These are phyloP conservation scores for Astur gentilis DNA, from an alignment of 2,113 vertebrate species.

Conservation along the genomic window DNA sequence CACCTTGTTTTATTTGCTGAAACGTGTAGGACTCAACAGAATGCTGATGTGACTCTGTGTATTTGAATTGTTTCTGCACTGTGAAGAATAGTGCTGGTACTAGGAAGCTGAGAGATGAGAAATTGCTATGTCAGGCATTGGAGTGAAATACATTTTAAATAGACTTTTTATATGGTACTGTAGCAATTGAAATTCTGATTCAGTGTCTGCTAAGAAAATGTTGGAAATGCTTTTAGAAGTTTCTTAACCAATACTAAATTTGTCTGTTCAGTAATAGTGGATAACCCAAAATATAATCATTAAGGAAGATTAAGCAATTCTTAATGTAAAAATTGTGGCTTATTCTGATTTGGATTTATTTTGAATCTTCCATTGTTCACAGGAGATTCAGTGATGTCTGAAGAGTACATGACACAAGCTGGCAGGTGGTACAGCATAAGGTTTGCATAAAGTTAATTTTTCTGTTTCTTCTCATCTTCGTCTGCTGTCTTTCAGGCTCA, in stretches of 20 bases:
- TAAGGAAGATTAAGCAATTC: neutral
- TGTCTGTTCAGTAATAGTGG: neutral
- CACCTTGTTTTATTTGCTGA: slow-evolving; percentile 29
- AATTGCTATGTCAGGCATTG: slow-evolving; percentile 37
- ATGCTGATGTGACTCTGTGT: neutral
- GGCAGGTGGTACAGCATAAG: neutral
- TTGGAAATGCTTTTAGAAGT: slow-evolving; percentile 4
- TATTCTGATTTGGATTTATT: neutral
- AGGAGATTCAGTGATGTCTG: neutral
- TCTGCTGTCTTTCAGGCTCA: neutral
- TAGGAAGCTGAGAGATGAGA: slow-evolving; percentile 24
- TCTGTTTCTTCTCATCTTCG: neutral
- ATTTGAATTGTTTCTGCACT: slow-evolving; percentile 41
- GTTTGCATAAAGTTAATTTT: neutral
- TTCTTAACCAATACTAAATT: neutral
- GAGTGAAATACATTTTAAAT: slow-evolving; percentile 42
- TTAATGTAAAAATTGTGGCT: neutral
- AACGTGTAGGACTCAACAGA: neutral
- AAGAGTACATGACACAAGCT: neutral
- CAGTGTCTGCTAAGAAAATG: slow-evolving; percentile 1
- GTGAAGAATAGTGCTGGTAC: neutral
- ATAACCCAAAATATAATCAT: neutral
- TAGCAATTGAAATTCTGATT: slow-evolving; percentile 23
- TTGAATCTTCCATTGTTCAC: neutral
- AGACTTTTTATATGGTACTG: neutral